Evolutionary conservation across 2,888 invertebrate genomes (phyloP).

Genomic region (Erynnis tages): DNA sequence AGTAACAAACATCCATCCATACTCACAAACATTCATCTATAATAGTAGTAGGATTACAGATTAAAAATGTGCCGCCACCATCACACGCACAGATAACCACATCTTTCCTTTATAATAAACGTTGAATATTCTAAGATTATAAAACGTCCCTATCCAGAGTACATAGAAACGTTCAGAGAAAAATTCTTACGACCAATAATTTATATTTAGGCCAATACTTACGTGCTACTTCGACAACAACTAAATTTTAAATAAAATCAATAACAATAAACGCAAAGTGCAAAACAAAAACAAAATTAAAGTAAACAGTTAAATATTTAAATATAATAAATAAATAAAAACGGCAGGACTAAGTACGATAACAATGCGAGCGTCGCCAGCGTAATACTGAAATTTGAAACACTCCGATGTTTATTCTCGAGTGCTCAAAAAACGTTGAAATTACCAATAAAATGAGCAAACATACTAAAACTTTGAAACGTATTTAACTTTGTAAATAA

Average conservation of each 20-base stretch:
- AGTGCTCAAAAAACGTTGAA: not conserved
- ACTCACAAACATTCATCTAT: too few relatives aligned
- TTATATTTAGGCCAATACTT: slow-evolving; percentile 32
- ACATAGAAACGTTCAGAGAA: not conserved
- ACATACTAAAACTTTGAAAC: not conserved
- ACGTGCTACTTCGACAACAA: slow-evolving; percentile 1
- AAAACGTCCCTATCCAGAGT: slow-evolving; percentile 9
- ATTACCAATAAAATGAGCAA: not conserved
- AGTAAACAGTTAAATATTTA: too few relatives aligned
- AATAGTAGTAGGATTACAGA: too few relatives aligned
- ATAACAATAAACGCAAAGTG: slow-evolving; percentile 25
- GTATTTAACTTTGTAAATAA: not conserved
- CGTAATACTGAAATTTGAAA: slow-evolving; percentile 4
- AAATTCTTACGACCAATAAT: slow-evolving; percentile 26
- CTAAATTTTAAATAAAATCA: slow-evolving; percentile 22
- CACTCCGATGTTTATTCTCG: not conserved
- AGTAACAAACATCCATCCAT: too few relatives aligned
- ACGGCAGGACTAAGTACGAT: slow-evolving; percentile 11
- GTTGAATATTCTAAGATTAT: slow-evolving; percentile 6
- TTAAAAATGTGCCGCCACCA: slow-evolving; percentile 1
- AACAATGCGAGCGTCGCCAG: slow-evolving; percentile 3
- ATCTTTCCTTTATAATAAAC: slow-evolving; percentile 4
- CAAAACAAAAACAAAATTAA: slow-evolving; percentile 20
- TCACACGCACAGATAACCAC: too few relatives aligned
- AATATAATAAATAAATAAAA: slow-evolving; percentile 1